Conservation (phyloP, 2,113 vertebrate genomes). For the Anthoscopus minutus region DNA sequence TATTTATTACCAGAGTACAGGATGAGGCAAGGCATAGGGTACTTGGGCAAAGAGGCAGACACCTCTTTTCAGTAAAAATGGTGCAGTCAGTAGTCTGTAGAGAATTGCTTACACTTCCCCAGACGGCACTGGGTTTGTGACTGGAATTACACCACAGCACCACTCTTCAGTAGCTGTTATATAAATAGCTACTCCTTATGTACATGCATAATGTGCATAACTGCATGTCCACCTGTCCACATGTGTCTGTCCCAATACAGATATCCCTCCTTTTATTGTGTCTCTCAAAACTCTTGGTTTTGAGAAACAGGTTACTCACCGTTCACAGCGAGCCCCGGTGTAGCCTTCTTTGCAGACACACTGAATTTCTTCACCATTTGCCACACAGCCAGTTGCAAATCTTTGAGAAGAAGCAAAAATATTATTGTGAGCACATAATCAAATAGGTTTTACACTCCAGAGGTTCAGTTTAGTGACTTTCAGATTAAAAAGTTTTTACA, state of each 20-base stretch:
- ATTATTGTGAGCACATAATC: neutral
- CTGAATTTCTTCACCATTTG: slow-evolving; percentile 69
- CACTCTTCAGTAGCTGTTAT: neutral
- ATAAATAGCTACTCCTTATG: neutral
- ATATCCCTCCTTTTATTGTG: neutral
- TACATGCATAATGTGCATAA: neutral
- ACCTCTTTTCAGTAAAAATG: neutral
- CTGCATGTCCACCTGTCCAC: no score
- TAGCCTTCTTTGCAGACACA: slow-evolving; percentile 89
- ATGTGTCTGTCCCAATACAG: neutral
- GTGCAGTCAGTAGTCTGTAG: neutral
- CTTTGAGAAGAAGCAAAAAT: slow-evolving; percentile 60
- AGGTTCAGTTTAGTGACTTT: neutral
- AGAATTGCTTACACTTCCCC: neutral
- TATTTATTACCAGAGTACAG: neutral
- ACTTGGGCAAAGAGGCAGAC: neutral
- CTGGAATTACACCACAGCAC: neutral
- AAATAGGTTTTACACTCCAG: neutral
- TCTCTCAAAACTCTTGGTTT: neutral
- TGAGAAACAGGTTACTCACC: slow-evolving; percentile 61
- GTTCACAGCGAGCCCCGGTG: slow-evolving; percentile 80
- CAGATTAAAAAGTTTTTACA: neutral
- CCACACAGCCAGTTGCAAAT: slow-evolving; percentile 84
- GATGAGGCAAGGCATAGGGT: neutral
- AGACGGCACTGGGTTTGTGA: neutral